Percentiles rank a stretch among this genome's conserved stretches.
Conservation (phyloP, 1,140 invertebrate genomes). For the Drosophila arawakana region DNA sequence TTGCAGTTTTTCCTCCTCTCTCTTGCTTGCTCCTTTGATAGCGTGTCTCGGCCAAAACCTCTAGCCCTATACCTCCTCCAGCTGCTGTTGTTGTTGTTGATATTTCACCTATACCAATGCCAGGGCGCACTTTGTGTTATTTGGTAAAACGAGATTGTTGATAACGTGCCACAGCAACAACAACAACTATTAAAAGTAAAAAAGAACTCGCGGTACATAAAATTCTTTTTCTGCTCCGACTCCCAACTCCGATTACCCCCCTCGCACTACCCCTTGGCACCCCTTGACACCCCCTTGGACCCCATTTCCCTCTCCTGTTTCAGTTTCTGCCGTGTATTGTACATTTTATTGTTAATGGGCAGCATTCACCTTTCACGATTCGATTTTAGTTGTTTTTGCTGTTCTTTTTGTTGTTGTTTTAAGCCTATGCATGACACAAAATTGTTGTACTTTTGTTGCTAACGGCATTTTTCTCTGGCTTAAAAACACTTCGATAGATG, state of each 20-base stretch:
- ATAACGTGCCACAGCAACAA: conserved; percentile 68
- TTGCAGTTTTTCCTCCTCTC: conserved; percentile 40
- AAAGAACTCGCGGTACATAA: conserved; percentile 57
- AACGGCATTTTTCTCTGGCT: conserved; percentile 45
- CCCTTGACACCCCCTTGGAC: too few relatives aligned
- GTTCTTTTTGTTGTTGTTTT: not conserved
- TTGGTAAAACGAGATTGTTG: conserved; percentile 82
- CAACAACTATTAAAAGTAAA: conserved; percentile 49
- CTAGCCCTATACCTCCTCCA: conserved; percentile 9
- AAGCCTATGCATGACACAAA: conserved; percentile 20
- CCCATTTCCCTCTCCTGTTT: not conserved
- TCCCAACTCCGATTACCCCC: conserved; percentile 28
- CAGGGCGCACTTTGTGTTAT: conserved; percentile 75
- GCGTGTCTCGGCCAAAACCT: conserved; percentile 31
- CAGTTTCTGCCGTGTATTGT: conserved; percentile 33
- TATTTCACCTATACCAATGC: conserved; percentile 48
- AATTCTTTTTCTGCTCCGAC: conserved; percentile 59
- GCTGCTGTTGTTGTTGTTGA: not conserved
- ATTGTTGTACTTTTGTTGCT: conserved; percentile 68
- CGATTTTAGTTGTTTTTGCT: conserved; percentile 41
- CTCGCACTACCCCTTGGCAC: not conserved
- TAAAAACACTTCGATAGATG: conserved; percentile 34
- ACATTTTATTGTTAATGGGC: conserved; percentile 75
- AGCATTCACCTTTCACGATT: conserved; percentile 62
- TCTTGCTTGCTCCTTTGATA: conserved; percentile 16